phyloP scores from a whole-genome alignment of 2,797 vertebrate species.

The Petrocephalus sullivani region DNA sequence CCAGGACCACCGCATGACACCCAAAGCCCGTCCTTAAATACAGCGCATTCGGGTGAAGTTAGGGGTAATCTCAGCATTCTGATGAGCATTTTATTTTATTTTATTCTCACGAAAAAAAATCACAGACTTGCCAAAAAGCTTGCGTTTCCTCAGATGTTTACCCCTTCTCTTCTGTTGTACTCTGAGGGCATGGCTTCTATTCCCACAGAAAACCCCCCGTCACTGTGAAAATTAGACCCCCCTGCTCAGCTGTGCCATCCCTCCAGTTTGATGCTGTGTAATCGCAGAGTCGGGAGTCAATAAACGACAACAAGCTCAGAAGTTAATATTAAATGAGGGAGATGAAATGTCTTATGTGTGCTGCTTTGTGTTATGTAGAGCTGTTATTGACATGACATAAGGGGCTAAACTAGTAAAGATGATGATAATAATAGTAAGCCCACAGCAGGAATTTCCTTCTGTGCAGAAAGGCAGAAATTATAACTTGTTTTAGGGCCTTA shows the following conservation, averaged over 20 bases:
- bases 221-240: neutral
- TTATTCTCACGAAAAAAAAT: neutral
- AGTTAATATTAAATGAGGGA: neutral
- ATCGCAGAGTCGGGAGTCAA: neutral
- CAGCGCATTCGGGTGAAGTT: neutral
- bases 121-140: neutral
- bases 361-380: neutral
- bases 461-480: no score
- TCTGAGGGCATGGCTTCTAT: neutral
- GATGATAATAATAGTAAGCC: neutral
- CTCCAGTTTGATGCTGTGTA: neutral
- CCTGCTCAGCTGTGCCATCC: no score
- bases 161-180: neutral
- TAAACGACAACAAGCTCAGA: neutral
- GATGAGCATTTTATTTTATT: neutral
- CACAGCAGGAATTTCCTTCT: no score
- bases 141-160: neutral
- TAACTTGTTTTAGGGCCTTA: no score
- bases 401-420: neutral
- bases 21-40: neutral
- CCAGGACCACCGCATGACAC: no score
- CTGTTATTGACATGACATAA: neutral
- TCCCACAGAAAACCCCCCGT: neutral
- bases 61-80: neutral
- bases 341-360: neutral